Base-by-base conservation (phyloP, 2,113 vertebrate genomes). In the Leptocoma aspasia region DNA sequence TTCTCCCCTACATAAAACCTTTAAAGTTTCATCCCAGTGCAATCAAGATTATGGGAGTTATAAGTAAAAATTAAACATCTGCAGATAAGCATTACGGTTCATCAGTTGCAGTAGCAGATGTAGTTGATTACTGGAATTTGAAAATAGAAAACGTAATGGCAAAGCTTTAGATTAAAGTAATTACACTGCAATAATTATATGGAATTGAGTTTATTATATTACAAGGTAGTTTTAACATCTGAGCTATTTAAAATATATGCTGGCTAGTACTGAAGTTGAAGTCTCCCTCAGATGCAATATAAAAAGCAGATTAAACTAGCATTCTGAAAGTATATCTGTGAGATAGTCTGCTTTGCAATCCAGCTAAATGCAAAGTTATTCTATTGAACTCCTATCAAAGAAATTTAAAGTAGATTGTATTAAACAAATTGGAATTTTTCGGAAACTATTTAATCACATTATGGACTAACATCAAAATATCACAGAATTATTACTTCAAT, bases 101-200 rank as follows among this genome's bases (percentile, higher is more conserved):
- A 83, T 73, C 77, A 73, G 54, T 44, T 87, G 49, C 37, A 86
- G 64, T 47, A 96, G 78, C 45, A 95, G 84, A 92, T 72, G 71
- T 7, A 85, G 90, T 56, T 97, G 94, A 96, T 96, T 91, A 96
- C 93, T 82, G 81, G 90, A 91, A 92, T 76, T 75, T 94, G 78
- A 94, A 98, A 97, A 97, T 31, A 88, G 91, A 96, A 95, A 91
- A 89, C 1, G 35, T 70, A 86, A 61, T 20, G 30, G 77, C 20
- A 95, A 96, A 95, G 76, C 71, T 96, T 96, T 86, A 97, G 64
- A 97, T 95, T 89, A 94, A 95, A 95, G 28, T 92, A 97, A 97
- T 90, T 97, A 90, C 41, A 94, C 33, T 84, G 60, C 63, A 82
- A 82, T 95, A 96, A 98, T 97, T 96, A 94, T 26, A 88, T 44